These are phyloP conservation scores for Melanotaenia pygmaea DNA, from an alignment of 2,797 vertebrate species.

Conservation along the genomic window DNA sequence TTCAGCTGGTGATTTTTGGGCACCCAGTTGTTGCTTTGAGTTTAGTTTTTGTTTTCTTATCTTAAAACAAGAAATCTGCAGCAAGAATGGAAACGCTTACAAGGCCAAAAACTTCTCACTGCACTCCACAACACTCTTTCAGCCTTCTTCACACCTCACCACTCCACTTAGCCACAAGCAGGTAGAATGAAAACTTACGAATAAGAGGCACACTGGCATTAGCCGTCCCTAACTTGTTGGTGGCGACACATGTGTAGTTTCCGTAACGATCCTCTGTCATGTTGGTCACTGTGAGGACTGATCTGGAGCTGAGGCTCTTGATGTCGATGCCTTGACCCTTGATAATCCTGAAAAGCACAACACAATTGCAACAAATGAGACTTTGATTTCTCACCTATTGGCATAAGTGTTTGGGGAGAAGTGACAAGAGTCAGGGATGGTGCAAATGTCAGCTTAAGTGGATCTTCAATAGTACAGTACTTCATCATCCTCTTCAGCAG, in stretches of 20 bases:
- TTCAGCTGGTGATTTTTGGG: slow-evolving; percentile 6
- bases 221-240: slow-evolving; percentile 95
- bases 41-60: slow-evolving; percentile 12
- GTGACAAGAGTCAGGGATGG: slow-evolving; percentile 30
- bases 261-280: slow-evolving; percentile 99
- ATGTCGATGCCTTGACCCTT: slow-evolving; percentile 96
- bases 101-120: slow-evolving; percentile 13
- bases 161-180: slow-evolving; percentile 56
- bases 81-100: slow-evolving; percentile 18
- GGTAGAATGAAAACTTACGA: slow-evolving; percentile 89
- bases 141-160: slow-evolving; percentile 41
- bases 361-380: slow-evolving; percentile 43
- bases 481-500: slow-evolving; percentile 64
- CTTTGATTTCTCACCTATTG: slow-evolving; percentile 31
- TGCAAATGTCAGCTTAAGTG: slow-evolving; percentile 52
- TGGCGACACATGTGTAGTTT: slow-evolving; percentile 98
- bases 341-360: slow-evolving; percentile 87
- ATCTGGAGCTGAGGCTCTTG: slow-evolving; percentile 96
- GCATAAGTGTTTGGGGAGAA: slow-evolving; percentile 14
- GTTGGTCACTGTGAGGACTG: slow-evolving; percentile 96
- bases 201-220: slow-evolving; percentile 96
- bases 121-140: slow-evolving; percentile 37
- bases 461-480: slow-evolving; percentile 52
- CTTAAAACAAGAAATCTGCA: slow-evolving; percentile 14
- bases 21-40: slow-evolving; percentile 20